phyloP scores from a whole-genome alignment of 92 coral and sea anemone genomes.

The Zoanthus sansibaricus region DNA sequence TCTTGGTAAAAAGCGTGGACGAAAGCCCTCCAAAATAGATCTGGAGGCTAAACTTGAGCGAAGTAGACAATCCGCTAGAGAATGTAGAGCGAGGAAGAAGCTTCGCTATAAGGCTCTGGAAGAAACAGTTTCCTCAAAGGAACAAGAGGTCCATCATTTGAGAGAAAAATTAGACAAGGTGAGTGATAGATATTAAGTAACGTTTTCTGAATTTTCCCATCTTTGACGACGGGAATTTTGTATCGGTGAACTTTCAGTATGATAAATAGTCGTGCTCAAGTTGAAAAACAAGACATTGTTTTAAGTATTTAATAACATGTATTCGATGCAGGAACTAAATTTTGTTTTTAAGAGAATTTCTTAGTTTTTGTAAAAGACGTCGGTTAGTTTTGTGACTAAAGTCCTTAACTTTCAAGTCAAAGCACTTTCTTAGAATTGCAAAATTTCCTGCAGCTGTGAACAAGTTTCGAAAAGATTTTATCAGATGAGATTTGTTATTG shows the following conservation, averaged over 20 bases:
- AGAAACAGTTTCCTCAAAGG: slow-evolving; percentile 89
- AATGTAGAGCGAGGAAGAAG: slow-evolving; percentile 98
- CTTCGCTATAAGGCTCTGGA: slow-evolving; percentile 88
- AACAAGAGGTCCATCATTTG: slow-evolving; percentile 82
- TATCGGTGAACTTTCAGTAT: neutral
- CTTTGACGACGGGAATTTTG: neutral
- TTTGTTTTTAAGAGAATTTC: too few relatives aligned
- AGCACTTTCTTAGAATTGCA: too few relatives aligned
- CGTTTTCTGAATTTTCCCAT: neutral
- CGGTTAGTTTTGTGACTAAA: too few relatives aligned
- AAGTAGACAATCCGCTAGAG: slow-evolving; percentile 97
- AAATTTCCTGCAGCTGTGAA: too few relatives aligned
- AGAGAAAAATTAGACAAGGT: slow-evolving; percentile 95
- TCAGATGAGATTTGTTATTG: too few relatives aligned
- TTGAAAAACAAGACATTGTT: too few relatives aligned
- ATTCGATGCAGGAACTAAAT: too few relatives aligned
- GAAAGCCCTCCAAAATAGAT: slow-evolving; percentile 96
- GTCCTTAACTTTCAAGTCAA: too few relatives aligned
- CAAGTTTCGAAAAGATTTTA: too few relatives aligned
- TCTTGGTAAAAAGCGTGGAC: slow-evolving; percentile 91
- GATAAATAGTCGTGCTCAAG: too few relatives aligned
- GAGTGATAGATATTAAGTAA: slow-evolving; percentile 15
- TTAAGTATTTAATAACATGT: too few relatives aligned
- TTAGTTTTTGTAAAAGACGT: too few relatives aligned
- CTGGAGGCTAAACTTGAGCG: slow-evolving; percentile 96